These are phyloP conservation scores for Garra rufa DNA, from an alignment of 2,113 vertebrate genomes.

Conservation along the genomic window DNA sequence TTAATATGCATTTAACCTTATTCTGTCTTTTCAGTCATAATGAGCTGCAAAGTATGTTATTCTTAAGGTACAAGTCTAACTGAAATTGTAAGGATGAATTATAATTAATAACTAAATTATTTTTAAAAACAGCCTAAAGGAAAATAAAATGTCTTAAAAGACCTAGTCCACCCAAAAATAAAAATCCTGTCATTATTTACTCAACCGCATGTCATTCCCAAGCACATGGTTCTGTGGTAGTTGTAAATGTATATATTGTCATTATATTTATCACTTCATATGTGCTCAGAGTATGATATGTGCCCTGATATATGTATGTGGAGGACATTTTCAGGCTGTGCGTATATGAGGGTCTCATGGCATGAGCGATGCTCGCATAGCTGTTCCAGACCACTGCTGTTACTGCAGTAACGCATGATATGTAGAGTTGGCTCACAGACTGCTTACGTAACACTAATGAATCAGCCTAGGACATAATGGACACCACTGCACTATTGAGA, in stretches of 20 bases:
- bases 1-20: no score
- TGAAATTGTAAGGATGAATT: background rate
- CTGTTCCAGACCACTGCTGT: background rate
- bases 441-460: constrained; percentile 16
- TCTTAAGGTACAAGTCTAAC: background rate
- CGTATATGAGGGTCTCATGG: background rate
- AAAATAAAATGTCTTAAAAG: no score
- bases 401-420: constrained; percentile 2
- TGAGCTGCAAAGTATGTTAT: background rate
- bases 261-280: background rate
- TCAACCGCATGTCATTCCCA: background rate
- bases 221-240: background rate
- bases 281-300: background rate
- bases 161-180: no score
- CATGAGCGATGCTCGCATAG: background rate
- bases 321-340: background rate
- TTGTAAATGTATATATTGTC: background rate
- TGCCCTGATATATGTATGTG: background rate
- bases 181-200: background rate
- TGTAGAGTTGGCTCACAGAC: constrained; percentile 2
- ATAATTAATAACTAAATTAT: background rate
- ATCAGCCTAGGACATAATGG: background rate
- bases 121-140: background rate
- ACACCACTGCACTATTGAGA: background rate
- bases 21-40: background rate